Percentiles rank a stretch among this genome's conserved stretches.
Evolutionary conservation across 2,888 invertebrate genomes (phyloP).

Genomic region (Lepidocyrtoides sp.): DNA sequence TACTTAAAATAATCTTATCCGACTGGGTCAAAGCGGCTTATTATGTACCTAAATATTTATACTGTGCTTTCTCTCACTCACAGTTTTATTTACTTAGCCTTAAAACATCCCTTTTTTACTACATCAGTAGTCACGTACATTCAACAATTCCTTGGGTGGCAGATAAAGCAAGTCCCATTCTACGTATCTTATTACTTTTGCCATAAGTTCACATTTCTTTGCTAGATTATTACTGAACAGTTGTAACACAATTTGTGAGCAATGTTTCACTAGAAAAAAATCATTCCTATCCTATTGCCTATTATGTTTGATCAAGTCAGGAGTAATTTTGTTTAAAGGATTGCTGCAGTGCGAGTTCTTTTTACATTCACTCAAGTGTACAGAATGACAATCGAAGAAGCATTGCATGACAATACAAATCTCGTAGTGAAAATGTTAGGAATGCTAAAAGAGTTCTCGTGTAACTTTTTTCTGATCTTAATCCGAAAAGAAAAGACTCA

Average conservation of each 20-base stretch:
- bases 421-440: conserved; percentile 14
- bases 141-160: too few species aligned
- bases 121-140: too few species aligned
- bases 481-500: neutral
- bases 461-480: conserved; percentile 3
- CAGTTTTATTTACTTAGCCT: too few species aligned
- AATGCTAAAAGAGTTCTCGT: conserved; percentile 10
- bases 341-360: too few species aligned
- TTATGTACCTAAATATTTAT: too few species aligned
- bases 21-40: too few species aligned
- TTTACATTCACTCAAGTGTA: neutral
- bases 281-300: neutral
- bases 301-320: conserved; percentile 20
- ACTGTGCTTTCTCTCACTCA: too few species aligned
- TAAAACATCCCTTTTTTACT: too few species aligned
- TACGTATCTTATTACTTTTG: neutral
- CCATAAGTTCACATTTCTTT: conserved; percentile 18
- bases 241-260: too few species aligned
- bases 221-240: too few species aligned
- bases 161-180: neutral
- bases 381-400: neutral
- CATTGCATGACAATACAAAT: conserved; percentile 19
- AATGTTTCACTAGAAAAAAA: neutral
- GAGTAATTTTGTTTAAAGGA: neutral
- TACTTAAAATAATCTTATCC: too few species aligned